Conservation (phyloP, 2,113 vertebrate species). For the Galemys pyrenaicus region DNA sequence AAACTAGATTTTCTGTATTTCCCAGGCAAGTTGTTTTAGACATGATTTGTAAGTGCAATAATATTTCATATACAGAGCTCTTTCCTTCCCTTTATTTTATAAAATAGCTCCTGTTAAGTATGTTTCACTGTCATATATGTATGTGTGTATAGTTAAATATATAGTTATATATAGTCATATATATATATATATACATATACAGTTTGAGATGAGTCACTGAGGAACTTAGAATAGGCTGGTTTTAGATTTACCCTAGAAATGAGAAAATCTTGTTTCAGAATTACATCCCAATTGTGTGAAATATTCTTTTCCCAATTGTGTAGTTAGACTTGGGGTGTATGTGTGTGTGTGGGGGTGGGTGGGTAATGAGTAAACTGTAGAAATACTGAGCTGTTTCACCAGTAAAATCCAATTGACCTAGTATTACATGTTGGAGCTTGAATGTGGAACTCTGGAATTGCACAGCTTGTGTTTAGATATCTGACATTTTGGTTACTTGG, state of each 20-base stretch:
- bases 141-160: no score
- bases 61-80: not conserved
- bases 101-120: not conserved
- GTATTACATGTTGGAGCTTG: no score
- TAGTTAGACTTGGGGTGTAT: not conserved
- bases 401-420: not conserved
- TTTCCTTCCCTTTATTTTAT: not conserved
- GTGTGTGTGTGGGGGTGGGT: accelerated
- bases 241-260: not conserved
- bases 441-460: no score
- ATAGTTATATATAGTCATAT: no score
- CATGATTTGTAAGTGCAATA: constrained; percentile 8
- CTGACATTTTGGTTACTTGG: not conserved
- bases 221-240: not conserved
- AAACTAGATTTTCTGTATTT: not conserved
- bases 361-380: not conserved
- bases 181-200: no score
- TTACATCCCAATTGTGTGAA: constrained; percentile 2
- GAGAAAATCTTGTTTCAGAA: not conserved
- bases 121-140: not conserved
- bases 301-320: constrained; percentile 21
- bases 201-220: not conserved
- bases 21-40: not conserved
- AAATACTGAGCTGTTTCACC: not conserved
- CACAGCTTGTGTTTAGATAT: not conserved